Conservation (phyloP, 2,888 invertebrate genomes). For the Antitype chi region DNA sequence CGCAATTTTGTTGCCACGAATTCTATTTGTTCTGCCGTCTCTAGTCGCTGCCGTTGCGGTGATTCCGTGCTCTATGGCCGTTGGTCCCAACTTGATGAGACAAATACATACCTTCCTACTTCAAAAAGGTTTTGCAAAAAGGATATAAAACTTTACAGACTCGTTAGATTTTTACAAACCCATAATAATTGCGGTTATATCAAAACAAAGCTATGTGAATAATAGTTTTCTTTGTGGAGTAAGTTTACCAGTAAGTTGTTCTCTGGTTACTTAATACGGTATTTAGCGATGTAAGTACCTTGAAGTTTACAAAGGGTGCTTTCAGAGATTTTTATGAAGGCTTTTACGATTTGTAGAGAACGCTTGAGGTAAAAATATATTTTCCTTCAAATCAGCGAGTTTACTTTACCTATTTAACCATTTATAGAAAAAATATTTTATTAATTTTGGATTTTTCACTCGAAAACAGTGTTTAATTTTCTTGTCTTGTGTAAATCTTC, state of each 20-base stretch:
- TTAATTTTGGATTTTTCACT: constrained; percentile 1
- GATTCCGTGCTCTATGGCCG: no score
- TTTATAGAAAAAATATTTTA: not conserved
- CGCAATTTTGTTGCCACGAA: no score
- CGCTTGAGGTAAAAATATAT: constrained; percentile 30
- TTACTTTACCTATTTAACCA: constrained; percentile 14
- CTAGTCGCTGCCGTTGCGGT: no score
- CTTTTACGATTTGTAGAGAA: constrained; percentile 56
- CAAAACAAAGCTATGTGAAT: constrained; percentile 16
- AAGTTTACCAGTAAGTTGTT: constrained; percentile 58
- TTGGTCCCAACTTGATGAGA: not conserved
- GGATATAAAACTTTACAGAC: not conserved
- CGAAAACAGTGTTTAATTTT: not conserved
- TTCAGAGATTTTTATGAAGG: constrained; percentile 54
- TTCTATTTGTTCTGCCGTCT: no score
- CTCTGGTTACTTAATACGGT: constrained; percentile 64
- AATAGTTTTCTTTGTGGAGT: constrained; percentile 46
- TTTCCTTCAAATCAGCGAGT: constrained; percentile 26
- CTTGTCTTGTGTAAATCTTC: not conserved
- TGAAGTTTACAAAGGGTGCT: constrained; percentile 50
- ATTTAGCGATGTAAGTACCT: constrained; percentile 59
- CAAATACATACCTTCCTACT: not conserved
- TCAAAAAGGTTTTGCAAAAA: not conserved
- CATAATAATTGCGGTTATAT: not conserved
- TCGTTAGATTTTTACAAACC: not conserved